phyloP scores from a whole-genome alignment of 2,888 invertebrate genomes.

The Philhelius pedissequus region DNA sequence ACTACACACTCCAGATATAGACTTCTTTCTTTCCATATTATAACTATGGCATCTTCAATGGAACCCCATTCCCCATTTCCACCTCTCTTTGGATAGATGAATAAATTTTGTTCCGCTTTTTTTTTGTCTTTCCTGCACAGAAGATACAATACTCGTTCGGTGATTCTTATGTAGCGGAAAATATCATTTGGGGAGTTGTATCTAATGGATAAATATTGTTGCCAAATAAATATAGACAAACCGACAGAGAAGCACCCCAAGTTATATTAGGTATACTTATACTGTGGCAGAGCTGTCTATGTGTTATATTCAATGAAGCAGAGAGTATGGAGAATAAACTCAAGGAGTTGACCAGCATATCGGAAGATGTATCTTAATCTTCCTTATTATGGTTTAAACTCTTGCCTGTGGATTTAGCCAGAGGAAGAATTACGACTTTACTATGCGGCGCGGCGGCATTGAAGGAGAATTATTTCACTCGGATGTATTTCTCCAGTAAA shows the following conservation, averaged over 20 bases:
- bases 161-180: slow-evolving; percentile 13
- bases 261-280: background rate
- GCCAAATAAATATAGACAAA: slow-evolving; percentile 57
- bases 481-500: background rate
- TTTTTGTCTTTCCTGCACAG: background rate
- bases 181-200: slow-evolving; percentile 40
- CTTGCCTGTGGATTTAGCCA: slow-evolving; percentile 27
- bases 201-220: slow-evolving; percentile 65
- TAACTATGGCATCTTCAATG: slow-evolving; percentile 18
- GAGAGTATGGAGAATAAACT: slow-evolving; percentile 14
- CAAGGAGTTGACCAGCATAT: slow-evolving; percentile 57
- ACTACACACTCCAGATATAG: slow-evolving; percentile 29
- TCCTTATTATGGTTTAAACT: slow-evolving; percentile 59
- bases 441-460: background rate
- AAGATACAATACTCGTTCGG: slow-evolving; percentile 3
- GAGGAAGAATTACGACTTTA: slow-evolving; percentile 38
- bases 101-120: slow-evolving; percentile 62
- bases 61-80: background rate
- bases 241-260: background rate
- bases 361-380: slow-evolving; percentile 66
- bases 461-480: background rate
- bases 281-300: too few species aligned
- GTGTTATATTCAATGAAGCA: slow-evolving; percentile 8
- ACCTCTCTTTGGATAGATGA: slow-evolving; percentile 24
- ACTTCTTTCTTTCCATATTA: background rate